Base-by-base conservation (phyloP, 2,797 vertebrate species). In the Clarias pachynema region DNA sequence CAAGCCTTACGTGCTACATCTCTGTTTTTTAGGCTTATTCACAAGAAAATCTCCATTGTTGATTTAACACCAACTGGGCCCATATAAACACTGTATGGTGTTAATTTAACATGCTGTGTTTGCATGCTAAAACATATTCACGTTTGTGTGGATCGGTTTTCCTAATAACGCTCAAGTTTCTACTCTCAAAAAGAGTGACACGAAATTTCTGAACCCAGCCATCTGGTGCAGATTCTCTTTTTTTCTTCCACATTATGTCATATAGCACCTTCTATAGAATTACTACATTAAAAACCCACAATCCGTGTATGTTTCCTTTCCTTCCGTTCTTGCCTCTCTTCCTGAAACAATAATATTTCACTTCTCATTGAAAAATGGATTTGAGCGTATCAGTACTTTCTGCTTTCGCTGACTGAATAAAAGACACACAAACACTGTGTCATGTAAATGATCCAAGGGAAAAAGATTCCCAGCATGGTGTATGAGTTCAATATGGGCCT, bases 401-500 rank as follows among this genome's bases (percentile, higher is more conserved):
- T 80, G 31, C 83, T 74, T 65, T 82, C 68, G 80, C 65, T 26
- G 62, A 78, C 37, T n/a, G 74, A 81, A 87, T 84, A 63, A 81
- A 86, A 83, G 74, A 73, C 72, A 8, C 18, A 70, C 16, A 26
- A 20, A 77, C 66, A 31, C 65, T 57, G 79, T 69, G 74, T 77
- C 18, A 84, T 70, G 68, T 63, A 63, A 83, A 34, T 40, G 66
- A 82, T 84, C 86, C 79, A 84, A 74, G 82, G 49, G 56, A 63
- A 81, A 72, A 85, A 81, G 74, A 87, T 68, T 60, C 80, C 66
- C 75, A 85, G 65, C 72, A 63, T 57, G 9, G 44, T 24, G 37
- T 72, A 85, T 83, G 74, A 82, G 49, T 85, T 85, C 85, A 84
- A 85, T 82, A 88, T 82, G 80, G 68, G 75, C 60, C 75, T 57